Base-by-base conservation (phyloP, 2,797 vertebrate species). In the Coregonus suidteri region DNA sequence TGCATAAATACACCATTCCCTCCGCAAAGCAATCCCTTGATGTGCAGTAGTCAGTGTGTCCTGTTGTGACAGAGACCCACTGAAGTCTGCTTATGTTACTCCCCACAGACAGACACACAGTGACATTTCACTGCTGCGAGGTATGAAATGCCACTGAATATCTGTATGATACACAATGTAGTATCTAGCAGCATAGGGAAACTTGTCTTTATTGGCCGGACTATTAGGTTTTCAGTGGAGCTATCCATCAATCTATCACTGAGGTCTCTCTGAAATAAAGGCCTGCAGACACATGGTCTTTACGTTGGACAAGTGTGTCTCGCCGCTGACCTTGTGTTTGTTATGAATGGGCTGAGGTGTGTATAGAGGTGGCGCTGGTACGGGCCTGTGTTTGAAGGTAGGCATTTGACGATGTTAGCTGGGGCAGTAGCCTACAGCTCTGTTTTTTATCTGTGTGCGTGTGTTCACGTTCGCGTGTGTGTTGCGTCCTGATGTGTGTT, bases 401-500 rank as follows among this genome's bases (percentile, higher is more conserved):
- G 31, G 16, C 65, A 67, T 4, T 67, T 67, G 4, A 34, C 9
- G 65, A 15, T 4, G 15, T 59, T 6, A 2, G n/a, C 25, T 66
- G 65, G 13, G 62, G 6, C 1, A 20, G 62, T 64, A 25, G 53
- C 53, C 53, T 15, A 54, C 15, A 54, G 53, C 53, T 34, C n/a
- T 71, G 67, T 73, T 1, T 30, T 70, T 7, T 15, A 47, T 72
- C 66, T 59, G 0, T 77, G 35, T 76, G 31, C 30, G 68, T 75
- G 52, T 80, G 47, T 80, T 52, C 37, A 34, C 74, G 54, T 76
- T 52, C 37, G 51, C 74, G 54, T 76, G 73, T 71, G 56, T 81
- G 64, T 77, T 25, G 65, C 73, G 78, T 87, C 73, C 30, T 53
- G 37, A 71, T 35, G 64, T 70, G 71, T 78, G 72, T 75, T n/a